A percentile compares a stretch with the other conserved stretches of the same genome.
Evolutionary conservation across 2,113 vertebrate genomes (phyloP).

Genomic region (Smithornis capensis): DNA sequence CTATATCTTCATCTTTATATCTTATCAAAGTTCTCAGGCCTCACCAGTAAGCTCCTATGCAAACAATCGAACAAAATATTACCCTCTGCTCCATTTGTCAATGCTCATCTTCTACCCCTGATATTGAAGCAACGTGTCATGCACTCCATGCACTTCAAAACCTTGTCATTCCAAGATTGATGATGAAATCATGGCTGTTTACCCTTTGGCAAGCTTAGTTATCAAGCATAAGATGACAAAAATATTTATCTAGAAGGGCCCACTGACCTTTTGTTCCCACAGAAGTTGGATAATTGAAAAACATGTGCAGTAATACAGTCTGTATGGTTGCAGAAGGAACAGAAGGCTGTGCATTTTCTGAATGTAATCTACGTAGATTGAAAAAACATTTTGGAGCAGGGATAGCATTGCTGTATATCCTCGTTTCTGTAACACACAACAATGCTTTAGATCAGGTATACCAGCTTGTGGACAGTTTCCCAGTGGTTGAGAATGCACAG

Average conservation of each 20-base stretch:
- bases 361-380: background rate
- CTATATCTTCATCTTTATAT: background rate
- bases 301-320: background rate
- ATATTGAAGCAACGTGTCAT: background rate
- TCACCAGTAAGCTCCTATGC: background rate
- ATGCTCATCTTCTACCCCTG: background rate
- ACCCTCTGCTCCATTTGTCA: background rate
- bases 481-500: background rate
- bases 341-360: background rate
- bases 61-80: background rate
- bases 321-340: background rate
- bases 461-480: background rate
- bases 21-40: background rate
- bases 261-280: constrained; percentile 40
- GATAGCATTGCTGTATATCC: background rate
- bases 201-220: constrained; percentile 5
- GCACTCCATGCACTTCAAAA: background rate
- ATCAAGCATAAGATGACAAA: background rate
- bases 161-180: constrained; percentile 11
- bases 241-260: constrained; percentile 18
- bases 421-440: background rate
- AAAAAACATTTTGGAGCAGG: background rate
- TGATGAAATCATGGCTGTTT: constrained; percentile 16
- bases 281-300: background rate
- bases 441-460: background rate